phyloP scores from a whole-genome alignment of 2,888 invertebrate genomes.

The Halocaridina rubra region DNA sequence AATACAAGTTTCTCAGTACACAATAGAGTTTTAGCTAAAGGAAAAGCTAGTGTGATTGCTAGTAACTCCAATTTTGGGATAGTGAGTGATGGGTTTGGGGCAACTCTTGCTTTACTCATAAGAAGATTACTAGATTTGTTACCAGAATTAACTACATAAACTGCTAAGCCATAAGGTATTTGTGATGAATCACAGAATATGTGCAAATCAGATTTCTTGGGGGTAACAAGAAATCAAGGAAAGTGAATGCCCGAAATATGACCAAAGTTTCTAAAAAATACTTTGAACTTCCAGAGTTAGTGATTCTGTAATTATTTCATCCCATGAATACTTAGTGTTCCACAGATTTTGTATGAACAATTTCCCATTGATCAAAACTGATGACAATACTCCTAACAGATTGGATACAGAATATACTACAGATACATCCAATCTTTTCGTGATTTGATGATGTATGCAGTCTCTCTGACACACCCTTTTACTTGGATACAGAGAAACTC shows the following conservation, averaged over 20 bases:
- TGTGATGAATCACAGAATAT: neutral
- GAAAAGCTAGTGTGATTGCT: neutral
- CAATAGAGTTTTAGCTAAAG: neutral
- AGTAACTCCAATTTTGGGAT: neutral
- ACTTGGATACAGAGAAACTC: neutral
- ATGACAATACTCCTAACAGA: neutral
- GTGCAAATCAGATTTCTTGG: neutral
- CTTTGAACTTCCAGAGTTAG: neutral
- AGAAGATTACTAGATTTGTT: neutral
- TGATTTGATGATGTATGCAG: neutral
- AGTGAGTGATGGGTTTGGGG: neutral
- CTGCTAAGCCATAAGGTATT: neutral
- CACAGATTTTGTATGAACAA: neutral
- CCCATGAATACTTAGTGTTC: neutral
- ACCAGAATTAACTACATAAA: neutral
- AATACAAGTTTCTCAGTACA: neutral
- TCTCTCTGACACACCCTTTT: neutral
- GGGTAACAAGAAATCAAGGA: neutral
- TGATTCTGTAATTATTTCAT: neutral
- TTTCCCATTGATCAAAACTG: neutral
- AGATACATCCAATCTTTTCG: neutral
- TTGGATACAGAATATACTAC: neutral
- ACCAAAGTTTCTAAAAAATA: too few species aligned
- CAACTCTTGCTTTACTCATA: neutral
- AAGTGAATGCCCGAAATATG: too few species aligned